Conservation (phyloP, 1,140 invertebrate genomes). For the Halesus radiatus region DNA sequence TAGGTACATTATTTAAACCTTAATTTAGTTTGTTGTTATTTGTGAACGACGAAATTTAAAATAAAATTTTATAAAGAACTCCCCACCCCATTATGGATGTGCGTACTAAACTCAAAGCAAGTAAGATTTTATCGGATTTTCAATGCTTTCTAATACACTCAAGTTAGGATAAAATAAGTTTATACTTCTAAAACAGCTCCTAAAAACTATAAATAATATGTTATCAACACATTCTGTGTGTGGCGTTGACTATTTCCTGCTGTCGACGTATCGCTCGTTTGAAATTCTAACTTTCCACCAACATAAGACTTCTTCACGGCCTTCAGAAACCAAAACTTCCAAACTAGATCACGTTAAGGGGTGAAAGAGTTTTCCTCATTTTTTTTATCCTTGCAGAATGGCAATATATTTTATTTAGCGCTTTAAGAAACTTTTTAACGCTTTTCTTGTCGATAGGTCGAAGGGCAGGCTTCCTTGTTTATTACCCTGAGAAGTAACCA, state of each 20-base stretch:
- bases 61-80: too few relatives aligned
- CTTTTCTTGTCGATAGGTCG: neutral
- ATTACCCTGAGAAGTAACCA: neutral
- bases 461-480: conserved; percentile 2
- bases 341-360: conserved; percentile 14
- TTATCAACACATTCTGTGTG: neutral
- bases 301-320: neutral
- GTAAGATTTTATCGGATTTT: too few relatives aligned
- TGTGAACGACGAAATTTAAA: too few relatives aligned
- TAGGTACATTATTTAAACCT: too few relatives aligned
- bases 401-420: conserved; percentile 3
- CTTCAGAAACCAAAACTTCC: conserved; percentile 17
- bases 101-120: too few relatives aligned
- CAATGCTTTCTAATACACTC: too few relatives aligned
- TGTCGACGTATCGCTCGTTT: neutral
- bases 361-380: neutral
- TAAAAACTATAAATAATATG: neutral
- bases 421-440: conserved; percentile 15
- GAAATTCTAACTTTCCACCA: conserved; percentile 6
- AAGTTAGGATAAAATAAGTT: neutral
- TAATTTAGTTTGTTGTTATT: too few relatives aligned
- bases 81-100: too few relatives aligned
- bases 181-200: too few relatives aligned
- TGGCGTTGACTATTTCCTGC: conserved; percentile 8
- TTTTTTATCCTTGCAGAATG: neutral